phyloP scores from a whole-genome alignment of 2,797 vertebrate genomes.

The Podarcis lilfordi region DNA sequence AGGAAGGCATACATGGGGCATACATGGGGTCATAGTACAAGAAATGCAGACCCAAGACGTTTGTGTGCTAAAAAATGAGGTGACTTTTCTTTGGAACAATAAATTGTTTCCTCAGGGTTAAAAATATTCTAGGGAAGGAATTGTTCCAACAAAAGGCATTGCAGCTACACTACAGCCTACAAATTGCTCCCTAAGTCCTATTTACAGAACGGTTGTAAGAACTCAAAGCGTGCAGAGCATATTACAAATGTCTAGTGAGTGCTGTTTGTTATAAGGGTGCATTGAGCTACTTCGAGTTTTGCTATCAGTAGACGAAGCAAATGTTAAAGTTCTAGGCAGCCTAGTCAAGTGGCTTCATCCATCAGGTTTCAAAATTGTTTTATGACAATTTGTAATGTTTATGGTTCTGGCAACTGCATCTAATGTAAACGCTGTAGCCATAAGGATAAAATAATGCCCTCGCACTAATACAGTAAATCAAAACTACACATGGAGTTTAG shows the following conservation, averaged over 20 bases:
- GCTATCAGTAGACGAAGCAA: slow-evolving; percentile 33
- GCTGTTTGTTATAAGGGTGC: slow-evolving; percentile 43
- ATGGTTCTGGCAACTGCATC: slow-evolving; percentile 53
- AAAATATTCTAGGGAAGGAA: not conserved
- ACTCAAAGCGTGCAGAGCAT: slow-evolving; percentile 39
- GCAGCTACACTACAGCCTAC: not conserved
- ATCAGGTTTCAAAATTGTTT: slow-evolving; percentile 51
- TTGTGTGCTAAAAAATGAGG: not conserved
- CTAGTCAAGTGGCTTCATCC: slow-evolving; percentile 38
- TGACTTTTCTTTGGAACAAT: not conserved
- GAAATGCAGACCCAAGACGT: not conserved
- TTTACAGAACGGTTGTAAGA: slow-evolving; percentile 34
- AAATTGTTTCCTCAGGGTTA: not conserved
- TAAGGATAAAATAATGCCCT: slow-evolving; percentile 63
- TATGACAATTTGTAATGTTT: slow-evolving; percentile 59
- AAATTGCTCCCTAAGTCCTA: slow-evolving; percentile 42
- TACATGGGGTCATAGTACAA: not conserved
- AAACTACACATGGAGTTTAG: slow-evolving; percentile 53
- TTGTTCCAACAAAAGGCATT: too few species aligned
- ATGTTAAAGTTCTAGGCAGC: slow-evolving; percentile 32
- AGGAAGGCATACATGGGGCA: not conserved
- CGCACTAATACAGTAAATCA: slow-evolving; percentile 59
- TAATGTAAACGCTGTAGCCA: slow-evolving; percentile 54
- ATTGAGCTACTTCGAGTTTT: slow-evolving; percentile 43
- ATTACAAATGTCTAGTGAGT: slow-evolving; percentile 37